Base-by-base conservation (phyloP, 2,113 vertebrate genomes). In the Calypte anna region DNA sequence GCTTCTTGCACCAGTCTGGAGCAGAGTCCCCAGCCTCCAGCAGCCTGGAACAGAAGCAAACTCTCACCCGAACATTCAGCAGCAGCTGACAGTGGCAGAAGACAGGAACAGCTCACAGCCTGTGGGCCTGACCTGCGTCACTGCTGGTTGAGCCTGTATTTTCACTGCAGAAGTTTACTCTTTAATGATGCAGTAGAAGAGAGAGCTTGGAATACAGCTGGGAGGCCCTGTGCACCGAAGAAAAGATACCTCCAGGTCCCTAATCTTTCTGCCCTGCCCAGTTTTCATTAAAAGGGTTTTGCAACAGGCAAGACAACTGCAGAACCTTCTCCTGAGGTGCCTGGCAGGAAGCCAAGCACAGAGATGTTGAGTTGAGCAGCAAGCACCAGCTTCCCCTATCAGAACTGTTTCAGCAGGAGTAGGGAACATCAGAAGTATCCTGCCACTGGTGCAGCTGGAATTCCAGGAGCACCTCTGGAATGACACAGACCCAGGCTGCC, bases 141-240 rank as follows among this genome's bases (percentile, higher is more conserved):
- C 67, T 85, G 85, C 7, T 16, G 80, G 79, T 73, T 86, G 73
- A 92, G 83, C 59, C 63, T 82, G 25, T 55, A 40, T 51, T 75
- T 88, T 83, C 67, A 95, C 67, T 86, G 88, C 91, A 85, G 77
- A 96, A 89, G 36, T 92, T 94, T 94, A 91, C 85, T 92, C 75
- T 96, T 92, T 82, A 94, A 82, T 73, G 67, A 88, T 67, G 63
- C 68, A 66, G 36, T 51, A 66, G 43, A 85, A 90, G 53, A 63
- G 38, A 40, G 31, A 3, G 7, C 79, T 85, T 91, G 76, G 63
- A 25, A n/a, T 80, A 91, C 84, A 55, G 57, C 72, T 90, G 15
- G 20, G 53, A 92, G 90, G 67, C 28, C 14, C 53, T 0, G 0
- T 3, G 64, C 2, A 3, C 40, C 62, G 87, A 57, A 59, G 48